A percentile compares a stretch with the other conserved stretches of the same genome.
Conservation (phyloP, 2,888 invertebrate species). For the Heliconius hortense region DNA sequence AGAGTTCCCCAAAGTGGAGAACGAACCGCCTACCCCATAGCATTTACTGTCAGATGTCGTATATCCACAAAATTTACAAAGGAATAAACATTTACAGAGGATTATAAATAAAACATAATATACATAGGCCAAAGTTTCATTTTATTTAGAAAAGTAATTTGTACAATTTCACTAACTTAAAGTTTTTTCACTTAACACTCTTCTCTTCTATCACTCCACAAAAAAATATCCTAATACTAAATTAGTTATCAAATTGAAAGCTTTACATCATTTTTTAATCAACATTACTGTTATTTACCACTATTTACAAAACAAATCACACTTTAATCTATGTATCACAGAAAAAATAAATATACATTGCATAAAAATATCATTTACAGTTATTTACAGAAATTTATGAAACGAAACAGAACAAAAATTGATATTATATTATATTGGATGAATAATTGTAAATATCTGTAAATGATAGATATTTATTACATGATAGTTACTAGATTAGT, state of each 20-base stretch:
- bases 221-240: constrained; percentile 55
- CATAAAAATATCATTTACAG: constrained; percentile 40
- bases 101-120: constrained; percentile 51
- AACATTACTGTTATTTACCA: constrained; percentile 30
- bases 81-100: neutral
- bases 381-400: constrained; percentile 23
- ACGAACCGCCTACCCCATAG: too few relatives aligned
- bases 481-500: constrained; percentile 38
- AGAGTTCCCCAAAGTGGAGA: too few relatives aligned
- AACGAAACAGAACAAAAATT: neutral
- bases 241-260: constrained; percentile 65
- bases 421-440: neutral
- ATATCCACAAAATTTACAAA: too few relatives aligned
- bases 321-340: constrained; percentile 79
- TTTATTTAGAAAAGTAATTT: constrained; percentile 81
- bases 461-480: constrained; percentile 33
- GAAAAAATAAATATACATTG: constrained; percentile 75
- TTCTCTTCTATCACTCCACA: constrained; percentile 58
- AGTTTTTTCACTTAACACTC: constrained; percentile 46
- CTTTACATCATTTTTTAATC: constrained; percentile 58
- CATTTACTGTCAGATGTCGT: too few relatives aligned
- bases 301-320: constrained; percentile 70
- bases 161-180: constrained; percentile 75
- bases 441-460: constrained; percentile 31
- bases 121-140: constrained; percentile 80